These are phyloP conservation scores for Helicoverpa assulta DNA, from an alignment of 2,888 invertebrate species.

Conservation along the genomic window DNA sequence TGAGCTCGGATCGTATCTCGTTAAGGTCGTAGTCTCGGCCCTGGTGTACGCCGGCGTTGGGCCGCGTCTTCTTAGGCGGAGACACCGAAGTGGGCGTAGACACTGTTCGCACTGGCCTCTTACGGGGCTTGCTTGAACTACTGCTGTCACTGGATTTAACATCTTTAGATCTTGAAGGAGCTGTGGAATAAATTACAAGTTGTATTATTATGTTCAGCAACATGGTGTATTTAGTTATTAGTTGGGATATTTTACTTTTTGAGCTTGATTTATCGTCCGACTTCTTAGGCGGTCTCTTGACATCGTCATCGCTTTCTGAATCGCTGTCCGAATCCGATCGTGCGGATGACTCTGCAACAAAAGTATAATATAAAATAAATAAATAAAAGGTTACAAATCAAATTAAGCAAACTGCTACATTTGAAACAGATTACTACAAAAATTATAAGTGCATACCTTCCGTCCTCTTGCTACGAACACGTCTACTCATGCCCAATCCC, in stretches of 20 bases:
- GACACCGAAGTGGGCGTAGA: constrained; percentile 79
- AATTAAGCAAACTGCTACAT: too few species aligned
- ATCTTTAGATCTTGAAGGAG: constrained; percentile 80
- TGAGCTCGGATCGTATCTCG: constrained; percentile 95
- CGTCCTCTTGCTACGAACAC: constrained; percentile 81
- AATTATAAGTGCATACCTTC: constrained; percentile 74
- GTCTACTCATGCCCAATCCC: constrained; percentile 85
- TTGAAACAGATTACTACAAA: not conserved
- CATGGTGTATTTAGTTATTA: not conserved
- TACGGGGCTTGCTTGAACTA: constrained; percentile 83
- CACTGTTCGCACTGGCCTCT: constrained; percentile 79
- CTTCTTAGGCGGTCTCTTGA: constrained; percentile 83
- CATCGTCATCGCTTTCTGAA: constrained; percentile 88
- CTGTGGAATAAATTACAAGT: constrained; percentile 62
- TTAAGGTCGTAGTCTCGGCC: constrained; percentile 95
- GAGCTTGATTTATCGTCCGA: constrained; percentile 78
- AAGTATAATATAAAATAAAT: not conserved
- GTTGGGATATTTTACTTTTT: constrained; percentile 72
- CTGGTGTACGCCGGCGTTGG: constrained; percentile 73
- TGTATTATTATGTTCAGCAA: not conserved
- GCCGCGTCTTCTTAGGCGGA: constrained; percentile 81
- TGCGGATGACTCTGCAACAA: constrained; percentile 80
- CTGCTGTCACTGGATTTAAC: constrained; percentile 84
- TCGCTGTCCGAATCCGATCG: constrained; percentile 87
- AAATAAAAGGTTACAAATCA: too few species aligned